Base-by-base conservation (phyloP, 2,797 vertebrate genomes). In the Manis javanica region DNA sequence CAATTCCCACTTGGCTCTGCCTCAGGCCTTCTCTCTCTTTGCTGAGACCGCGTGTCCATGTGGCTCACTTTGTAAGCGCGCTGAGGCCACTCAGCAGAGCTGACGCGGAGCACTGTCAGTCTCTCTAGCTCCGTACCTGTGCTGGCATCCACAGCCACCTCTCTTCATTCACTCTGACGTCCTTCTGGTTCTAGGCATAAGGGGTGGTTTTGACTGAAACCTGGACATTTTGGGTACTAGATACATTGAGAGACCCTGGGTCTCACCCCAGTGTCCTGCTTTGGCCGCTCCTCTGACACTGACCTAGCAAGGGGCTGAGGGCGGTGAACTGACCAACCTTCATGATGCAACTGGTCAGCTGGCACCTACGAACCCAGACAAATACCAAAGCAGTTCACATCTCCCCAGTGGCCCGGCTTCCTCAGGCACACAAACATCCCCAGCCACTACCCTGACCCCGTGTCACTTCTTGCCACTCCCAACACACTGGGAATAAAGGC, bases 371-470 rank as follows among this genome's bases (percentile, higher is more conserved):
- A 7, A 77, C 12, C 34, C 23, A 19, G 46, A 8, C 79, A 9
- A 53, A 21, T 0, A n/a, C 83, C 51, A 29, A n/a, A n/a, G 21
- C 8, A 39, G 51, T n/a, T 1, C 13, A 11, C 4, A 0, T 29
- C 2, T 9, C 64, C 39, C 57, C 7, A 4, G 15, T 2, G 23
- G 59, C 37, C 51, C 51, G 6, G 61, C 68, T 75, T n/a, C 46
- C n/a, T 3, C 9, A 26, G 42, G 31, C 5, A 1, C 0, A 1
- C 2, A 5, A 21, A 37, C 34, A 19, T 8, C 2, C 0, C 18
- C 34, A 42, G 31, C 53, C 61, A 53, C 61, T 77, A 64, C 31
- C 15, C 37, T 6, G 3, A 29, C 18, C 51, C 21, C 10, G 55
- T 39, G 7, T 57, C 53, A 55, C 13, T 42, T 51, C 37, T 46